Conservation (phyloP, 2,113 vertebrate species). For the Lepisosteus oculatus region DNA sequence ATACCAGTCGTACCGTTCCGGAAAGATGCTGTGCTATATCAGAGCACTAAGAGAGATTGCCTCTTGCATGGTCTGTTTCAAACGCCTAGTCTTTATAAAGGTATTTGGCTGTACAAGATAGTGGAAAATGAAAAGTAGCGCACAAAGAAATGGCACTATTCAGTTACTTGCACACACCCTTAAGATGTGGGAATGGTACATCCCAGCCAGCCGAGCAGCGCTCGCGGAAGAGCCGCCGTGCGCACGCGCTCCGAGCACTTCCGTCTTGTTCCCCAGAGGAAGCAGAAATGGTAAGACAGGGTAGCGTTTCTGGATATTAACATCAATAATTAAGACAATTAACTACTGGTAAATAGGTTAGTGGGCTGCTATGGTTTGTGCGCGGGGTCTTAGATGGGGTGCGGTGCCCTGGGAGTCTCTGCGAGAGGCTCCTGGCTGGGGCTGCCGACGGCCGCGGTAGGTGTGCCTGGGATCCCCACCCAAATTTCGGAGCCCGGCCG, state of each 20-base stretch:
- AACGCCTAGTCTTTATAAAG: too few relatives aligned
- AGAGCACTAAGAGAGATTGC: too few relatives aligned
- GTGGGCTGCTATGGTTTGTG: accelerated
- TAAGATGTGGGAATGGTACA: conserved; percentile 7
- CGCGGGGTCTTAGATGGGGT: not conserved
- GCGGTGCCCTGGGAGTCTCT: too few relatives aligned
- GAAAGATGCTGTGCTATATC: too few relatives aligned
- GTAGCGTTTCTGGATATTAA: not conserved
- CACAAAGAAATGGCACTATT: too few relatives aligned
- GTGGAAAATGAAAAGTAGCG: too few relatives aligned
- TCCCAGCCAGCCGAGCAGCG: conserved; percentile 7
- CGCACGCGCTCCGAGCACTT: conserved; percentile 47
- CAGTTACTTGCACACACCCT: not conserved
- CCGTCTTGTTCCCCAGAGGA: conserved; percentile 48
- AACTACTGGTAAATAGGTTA: not conserved
- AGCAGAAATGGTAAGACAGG: conserved; percentile 60
- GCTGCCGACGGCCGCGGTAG: too few relatives aligned
- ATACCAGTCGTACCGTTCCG: too few relatives aligned
- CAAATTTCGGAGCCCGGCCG: not conserved
- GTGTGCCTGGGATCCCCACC: conserved; percentile 22
- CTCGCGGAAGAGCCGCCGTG: conserved; percentile 37
- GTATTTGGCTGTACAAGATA: too few relatives aligned
- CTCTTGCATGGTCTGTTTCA: too few relatives aligned
- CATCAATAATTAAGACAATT: accelerated
- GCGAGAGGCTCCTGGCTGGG: too few relatives aligned